These are phyloP conservation scores for Hyla sarda DNA, from an alignment of 2,113 vertebrate species.

Conservation along the genomic window DNA sequence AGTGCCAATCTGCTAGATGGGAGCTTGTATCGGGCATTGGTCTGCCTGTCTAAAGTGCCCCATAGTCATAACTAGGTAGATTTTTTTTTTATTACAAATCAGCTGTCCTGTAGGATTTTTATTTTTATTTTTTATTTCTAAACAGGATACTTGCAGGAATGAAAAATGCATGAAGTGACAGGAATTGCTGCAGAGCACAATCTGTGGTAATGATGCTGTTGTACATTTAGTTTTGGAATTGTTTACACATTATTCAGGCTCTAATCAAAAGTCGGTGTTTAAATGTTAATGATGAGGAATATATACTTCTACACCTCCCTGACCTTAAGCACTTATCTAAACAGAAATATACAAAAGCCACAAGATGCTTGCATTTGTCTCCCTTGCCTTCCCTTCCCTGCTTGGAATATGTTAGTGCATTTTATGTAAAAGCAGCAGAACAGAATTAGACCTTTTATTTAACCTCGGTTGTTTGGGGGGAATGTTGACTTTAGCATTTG, in stretches of 20 bases:
- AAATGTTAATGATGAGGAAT: constrained; percentile 46
- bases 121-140: constrained; percentile 56
- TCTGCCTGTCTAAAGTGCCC: no score
- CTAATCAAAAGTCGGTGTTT: constrained; percentile 48
- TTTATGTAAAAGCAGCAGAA: neutral
- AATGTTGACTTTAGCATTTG: neutral
- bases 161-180: constrained; percentile 68
- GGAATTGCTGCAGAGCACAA: constrained; percentile 63
- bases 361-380: neutral
- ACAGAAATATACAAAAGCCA: constrained; percentile 7
- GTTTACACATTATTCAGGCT: constrained; percentile 61
- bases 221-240: constrained; percentile 56
- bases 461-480: neutral
- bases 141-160: constrained; percentile 64
- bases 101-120: constrained; percentile 59
- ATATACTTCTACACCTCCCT: constrained; percentile 13
- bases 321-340: constrained; percentile 39
- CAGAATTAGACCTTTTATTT: neutral
- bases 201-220: constrained; percentile 52
- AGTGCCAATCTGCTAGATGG: no score
- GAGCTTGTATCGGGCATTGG: no score
- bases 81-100: constrained; percentile 58
- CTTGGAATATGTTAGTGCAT: neutral
- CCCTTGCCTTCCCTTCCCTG: neutral
- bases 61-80: no score